Conservation (phyloP, 2,888 invertebrate genomes). For the Pseudoips prasinana region DNA sequence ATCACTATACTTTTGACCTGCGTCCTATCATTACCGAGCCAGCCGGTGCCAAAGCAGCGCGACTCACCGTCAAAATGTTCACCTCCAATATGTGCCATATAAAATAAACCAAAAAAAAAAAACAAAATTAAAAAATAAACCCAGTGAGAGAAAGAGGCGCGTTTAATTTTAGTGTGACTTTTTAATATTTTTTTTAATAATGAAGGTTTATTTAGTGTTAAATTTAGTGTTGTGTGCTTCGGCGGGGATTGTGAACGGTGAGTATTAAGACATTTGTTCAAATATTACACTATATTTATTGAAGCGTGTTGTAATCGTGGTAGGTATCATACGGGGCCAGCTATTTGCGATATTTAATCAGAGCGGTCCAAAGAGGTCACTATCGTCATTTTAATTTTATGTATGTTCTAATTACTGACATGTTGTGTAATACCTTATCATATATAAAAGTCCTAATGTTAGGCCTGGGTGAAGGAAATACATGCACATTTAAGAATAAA, state of each 20-base stretch:
- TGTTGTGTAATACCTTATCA: neutral
- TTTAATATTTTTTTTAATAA: slow-evolving; percentile 7
- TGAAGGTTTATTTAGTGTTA: slow-evolving; percentile 41
- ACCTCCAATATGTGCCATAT: too few relatives aligned
- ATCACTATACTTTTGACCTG: slow-evolving; percentile 54
- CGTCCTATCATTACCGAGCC: slow-evolving; percentile 38
- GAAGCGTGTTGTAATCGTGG: neutral
- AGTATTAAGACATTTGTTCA: slow-evolving; percentile 46
- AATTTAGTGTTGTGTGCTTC: slow-evolving; percentile 44
- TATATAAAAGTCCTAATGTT: too few relatives aligned
- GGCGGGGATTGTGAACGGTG: slow-evolving; percentile 43
- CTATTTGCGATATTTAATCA: neutral
- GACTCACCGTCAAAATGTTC: slow-evolving; percentile 13
- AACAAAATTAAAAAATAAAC: neutral
- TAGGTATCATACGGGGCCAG: too few relatives aligned
- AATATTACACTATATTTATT: slow-evolving; percentile 21
- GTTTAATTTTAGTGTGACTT: slow-evolving; percentile 13
- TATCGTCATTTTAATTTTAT: too few relatives aligned
- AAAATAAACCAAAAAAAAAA: neutral
- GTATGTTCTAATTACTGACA: too few relatives aligned
- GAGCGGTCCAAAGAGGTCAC: neutral
- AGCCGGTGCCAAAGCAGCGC: slow-evolving; percentile 28
- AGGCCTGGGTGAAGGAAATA: too few relatives aligned
- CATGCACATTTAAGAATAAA: too few relatives aligned
- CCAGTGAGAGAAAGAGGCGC: too few relatives aligned